phyloP scores from a whole-genome alignment of 2,888 invertebrate species.

The Chorisops tibialis region DNA sequence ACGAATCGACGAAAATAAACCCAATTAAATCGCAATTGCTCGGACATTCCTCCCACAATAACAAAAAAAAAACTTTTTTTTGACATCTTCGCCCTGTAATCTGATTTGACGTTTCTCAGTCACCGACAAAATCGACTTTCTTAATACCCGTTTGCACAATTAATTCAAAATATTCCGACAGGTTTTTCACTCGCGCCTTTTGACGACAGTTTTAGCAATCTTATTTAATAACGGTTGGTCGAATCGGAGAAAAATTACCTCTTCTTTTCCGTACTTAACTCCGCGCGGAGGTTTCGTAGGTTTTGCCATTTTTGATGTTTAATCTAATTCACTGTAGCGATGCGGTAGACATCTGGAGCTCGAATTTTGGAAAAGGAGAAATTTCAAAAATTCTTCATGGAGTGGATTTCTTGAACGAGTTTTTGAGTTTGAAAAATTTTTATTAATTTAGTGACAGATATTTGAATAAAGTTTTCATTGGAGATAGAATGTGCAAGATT shows the following conservation, averaged over 20 bases:
- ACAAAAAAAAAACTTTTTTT: conserved; percentile 1
- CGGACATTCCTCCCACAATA: conserved; percentile 13
- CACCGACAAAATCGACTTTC: background rate
- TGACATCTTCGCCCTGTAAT: conserved; percentile 21
- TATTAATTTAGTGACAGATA: too few relatives aligned
- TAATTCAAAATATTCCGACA: background rate
- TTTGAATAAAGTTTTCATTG: too few relatives aligned
- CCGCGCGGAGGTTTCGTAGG: conserved; percentile 82
- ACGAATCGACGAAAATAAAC: background rate
- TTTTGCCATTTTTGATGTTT: conserved; percentile 55
- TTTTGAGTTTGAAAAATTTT: too few relatives aligned
- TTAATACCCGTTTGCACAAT: background rate
- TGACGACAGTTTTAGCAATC: background rate
- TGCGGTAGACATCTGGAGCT: background rate
- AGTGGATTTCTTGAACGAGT: too few relatives aligned
- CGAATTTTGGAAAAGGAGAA: background rate
- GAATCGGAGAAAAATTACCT: conserved; percentile 56
- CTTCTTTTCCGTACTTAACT: conserved; percentile 81
- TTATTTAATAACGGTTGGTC: background rate
- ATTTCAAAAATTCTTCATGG: too few relatives aligned
- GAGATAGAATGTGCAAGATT: too few relatives aligned
- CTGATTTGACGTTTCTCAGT: conserved; percentile 11
- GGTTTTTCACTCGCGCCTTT: background rate
- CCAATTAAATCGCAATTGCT: conserved; percentile 8
- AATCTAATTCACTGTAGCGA: background rate